These are phyloP conservation scores for Abrostola triplasia DNA, from an alignment of 2,888 invertebrate genomes.

Conservation along the genomic window DNA sequence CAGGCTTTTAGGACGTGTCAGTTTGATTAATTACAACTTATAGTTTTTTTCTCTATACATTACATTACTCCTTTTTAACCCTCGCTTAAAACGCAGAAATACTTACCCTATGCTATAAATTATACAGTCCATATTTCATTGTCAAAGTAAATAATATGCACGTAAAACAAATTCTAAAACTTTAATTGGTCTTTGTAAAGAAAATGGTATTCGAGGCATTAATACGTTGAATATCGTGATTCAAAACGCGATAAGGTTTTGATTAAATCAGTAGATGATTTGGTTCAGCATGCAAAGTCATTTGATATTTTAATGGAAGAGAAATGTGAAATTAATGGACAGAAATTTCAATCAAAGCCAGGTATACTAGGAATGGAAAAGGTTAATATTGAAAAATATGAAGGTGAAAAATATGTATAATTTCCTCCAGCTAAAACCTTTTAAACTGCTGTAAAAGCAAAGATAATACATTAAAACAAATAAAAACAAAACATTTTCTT, in stretches of 20 bases:
- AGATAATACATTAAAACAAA: too few relatives aligned
- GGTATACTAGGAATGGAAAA: neutral
- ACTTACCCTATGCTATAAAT: neutral
- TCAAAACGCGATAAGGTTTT: constrained; percentile 19
- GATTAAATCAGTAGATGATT: constrained; percentile 17
- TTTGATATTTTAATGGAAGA: constrained; percentile 2
- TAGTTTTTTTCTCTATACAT: constrained; percentile 20
- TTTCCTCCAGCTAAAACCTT: too few relatives aligned
- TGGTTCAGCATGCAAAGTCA: constrained; percentile 28
- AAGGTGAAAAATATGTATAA: neutral
- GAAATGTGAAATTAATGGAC: neutral
- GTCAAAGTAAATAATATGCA: constrained; percentile 31
- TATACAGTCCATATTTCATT: constrained; percentile 18
- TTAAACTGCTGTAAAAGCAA: too few relatives aligned
- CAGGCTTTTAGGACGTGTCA: constrained; percentile 22
- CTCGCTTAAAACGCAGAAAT: neutral
- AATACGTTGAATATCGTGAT: constrained; percentile 18
- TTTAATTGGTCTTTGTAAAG: constrained; percentile 47
- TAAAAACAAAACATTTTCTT: too few relatives aligned
- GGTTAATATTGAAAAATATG: neutral
- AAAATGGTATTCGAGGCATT: constrained; percentile 39
- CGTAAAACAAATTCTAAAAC: constrained; percentile 41
- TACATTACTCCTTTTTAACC: constrained; percentile 10
- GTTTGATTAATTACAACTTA: constrained; percentile 43
- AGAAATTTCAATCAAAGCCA: too few relatives aligned